Evolutionary conservation across 2,113 vertebrate species (phyloP).

Genomic region (Aleadryas rufinucha): DNA sequence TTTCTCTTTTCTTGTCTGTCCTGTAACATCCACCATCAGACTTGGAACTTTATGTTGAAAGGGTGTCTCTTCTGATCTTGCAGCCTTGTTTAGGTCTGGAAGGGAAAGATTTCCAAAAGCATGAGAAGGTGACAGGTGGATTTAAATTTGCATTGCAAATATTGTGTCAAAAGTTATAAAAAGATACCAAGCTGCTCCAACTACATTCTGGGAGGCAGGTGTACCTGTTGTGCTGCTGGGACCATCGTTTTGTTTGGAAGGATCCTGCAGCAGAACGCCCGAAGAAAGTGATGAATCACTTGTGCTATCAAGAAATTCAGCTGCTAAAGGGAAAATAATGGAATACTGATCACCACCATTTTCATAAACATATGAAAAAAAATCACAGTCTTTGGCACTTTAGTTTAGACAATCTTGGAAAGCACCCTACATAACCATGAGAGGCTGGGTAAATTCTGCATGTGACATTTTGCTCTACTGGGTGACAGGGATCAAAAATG

Average conservation of each 20-base stretch:
- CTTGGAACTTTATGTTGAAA: slow-evolving; percentile 38
- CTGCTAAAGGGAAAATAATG: neutral
- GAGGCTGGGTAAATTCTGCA: neutral
- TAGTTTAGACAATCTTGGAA: neutral
- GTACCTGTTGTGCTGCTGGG: slow-evolving; percentile 26
- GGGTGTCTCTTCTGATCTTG: neutral
- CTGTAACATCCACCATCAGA: slow-evolving; percentile 71
- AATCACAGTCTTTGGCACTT: neutral
- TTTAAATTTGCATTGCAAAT: neutral
- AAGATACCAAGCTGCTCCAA: neutral
- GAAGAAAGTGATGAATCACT: neutral
- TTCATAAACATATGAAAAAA: neutral
- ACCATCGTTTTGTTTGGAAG: neutral
- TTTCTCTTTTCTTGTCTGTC: slow-evolving; percentile 73
- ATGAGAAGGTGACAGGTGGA: neutral
- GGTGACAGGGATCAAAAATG: neutral
- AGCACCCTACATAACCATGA: neutral
- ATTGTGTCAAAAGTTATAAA: neutral
- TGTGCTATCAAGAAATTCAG: neutral
- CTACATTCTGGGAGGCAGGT: neutral
- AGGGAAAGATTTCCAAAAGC: neutral
- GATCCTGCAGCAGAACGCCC: neutral
- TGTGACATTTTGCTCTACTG: neutral
- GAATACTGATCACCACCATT: neutral
- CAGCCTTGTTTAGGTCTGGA: neutral